Conservation (phyloP, 2,797 vertebrate species). For the Nannoperca obscura region DNA sequence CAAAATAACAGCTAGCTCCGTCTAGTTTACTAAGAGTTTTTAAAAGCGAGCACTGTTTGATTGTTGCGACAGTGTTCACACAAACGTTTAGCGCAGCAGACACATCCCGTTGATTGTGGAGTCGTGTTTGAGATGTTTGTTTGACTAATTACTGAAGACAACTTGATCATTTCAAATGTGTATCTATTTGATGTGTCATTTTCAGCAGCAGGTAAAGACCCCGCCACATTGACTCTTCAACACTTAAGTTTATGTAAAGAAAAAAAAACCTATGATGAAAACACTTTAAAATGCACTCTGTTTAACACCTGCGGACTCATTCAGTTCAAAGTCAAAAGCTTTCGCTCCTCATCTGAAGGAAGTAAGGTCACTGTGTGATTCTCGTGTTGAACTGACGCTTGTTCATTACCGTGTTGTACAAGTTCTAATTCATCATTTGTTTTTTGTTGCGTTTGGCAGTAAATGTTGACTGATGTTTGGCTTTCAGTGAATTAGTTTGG, state of each 20-base stretch:
- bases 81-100: slow-evolving; percentile 13
- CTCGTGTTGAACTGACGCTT: slow-evolving; percentile 20
- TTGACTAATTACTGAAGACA: slow-evolving; percentile 34
- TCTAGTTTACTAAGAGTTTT: slow-evolving; percentile 37
- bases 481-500: not conserved
- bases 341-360: slow-evolving; percentile 12
- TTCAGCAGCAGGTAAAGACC: not conserved
- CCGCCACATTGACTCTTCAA: not conserved
- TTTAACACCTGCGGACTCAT: not conserved
- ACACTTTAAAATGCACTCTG: too few relatives aligned
- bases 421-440: slow-evolving; percentile 53
- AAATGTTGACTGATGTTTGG: slow-evolving; percentile 58
- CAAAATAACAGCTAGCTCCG: slow-evolving; percentile 6
- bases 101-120: slow-evolving; percentile 19
- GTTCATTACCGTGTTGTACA: slow-evolving; percentile 29
- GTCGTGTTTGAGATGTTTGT: slow-evolving; percentile 31
- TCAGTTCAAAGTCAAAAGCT: slow-evolving; percentile 4
- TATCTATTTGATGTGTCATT: slow-evolving; percentile 26
- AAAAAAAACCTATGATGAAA: too few relatives aligned
- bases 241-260: not conserved
- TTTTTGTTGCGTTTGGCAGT: slow-evolving; percentile 54
- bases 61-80: slow-evolving; percentile 31
- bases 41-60: slow-evolving; percentile 38
- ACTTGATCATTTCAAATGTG: slow-evolving; percentile 21
- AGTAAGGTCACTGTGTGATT: slow-evolving; percentile 21